A percentile compares a stretch with the other conserved stretches of the same genome.
Evolutionary conservation across 2,888 invertebrate species (phyloP).

Genomic region (Rhyacophila evoluta): DNA sequence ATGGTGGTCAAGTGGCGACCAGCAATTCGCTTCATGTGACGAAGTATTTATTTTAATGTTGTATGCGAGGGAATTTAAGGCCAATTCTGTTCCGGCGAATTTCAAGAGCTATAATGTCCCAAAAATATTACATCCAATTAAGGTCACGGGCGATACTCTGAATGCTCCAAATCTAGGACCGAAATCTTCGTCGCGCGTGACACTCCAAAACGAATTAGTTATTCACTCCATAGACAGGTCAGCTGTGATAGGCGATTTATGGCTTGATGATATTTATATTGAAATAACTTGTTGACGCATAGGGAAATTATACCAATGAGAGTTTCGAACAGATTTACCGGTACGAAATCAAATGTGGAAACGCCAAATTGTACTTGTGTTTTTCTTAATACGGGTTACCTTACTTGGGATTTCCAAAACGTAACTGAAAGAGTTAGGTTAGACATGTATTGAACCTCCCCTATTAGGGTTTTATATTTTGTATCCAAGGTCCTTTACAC

Average conservation of each 20-base stretch:
- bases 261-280: too few relatives aligned
- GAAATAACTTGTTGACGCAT: too few relatives aligned
- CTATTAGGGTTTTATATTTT: too few relatives aligned
- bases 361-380: too few relatives aligned
- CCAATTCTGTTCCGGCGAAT: neutral
- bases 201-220: neutral
- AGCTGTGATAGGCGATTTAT: neutral
- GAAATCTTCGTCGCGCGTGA: neutral
- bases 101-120: neutral
- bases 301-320: too few relatives aligned
- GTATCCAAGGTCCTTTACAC: too few relatives aligned
- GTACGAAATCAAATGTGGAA: too few relatives aligned
- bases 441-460: too few relatives aligned
- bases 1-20: neutral
- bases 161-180: neutral
- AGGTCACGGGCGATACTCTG: neutral
- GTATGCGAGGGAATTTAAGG: neutral
- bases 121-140: constrained; percentile 5
- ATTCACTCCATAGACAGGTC: neutral
- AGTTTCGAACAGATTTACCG: too few relatives aligned
- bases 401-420: too few relatives aligned
- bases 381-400: too few relatives aligned
- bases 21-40: neutral
- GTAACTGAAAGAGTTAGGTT: too few relatives aligned
- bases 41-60: neutral